Evolutionary conservation across 1,140 invertebrate genomes (phyloP).

Genomic region (Orussus abietinus): DNA sequence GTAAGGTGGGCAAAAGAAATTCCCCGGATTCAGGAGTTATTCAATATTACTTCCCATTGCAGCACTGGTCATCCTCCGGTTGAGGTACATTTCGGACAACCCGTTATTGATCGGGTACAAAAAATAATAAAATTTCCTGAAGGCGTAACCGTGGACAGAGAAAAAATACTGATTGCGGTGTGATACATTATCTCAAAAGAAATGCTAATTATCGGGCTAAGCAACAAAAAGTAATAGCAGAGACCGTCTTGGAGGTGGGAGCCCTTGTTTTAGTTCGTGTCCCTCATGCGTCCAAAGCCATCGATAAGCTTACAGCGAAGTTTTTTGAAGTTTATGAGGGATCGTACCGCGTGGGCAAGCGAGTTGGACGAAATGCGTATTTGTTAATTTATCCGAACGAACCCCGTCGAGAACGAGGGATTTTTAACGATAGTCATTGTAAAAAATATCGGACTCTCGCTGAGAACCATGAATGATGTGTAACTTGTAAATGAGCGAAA

Average conservation of each 20-base stretch:
- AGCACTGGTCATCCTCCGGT: slow-evolving; percentile 9
- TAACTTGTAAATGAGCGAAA: no score
- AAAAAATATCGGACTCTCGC: no score
- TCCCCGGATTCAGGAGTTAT: slow-evolving; percentile 8
- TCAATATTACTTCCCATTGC: slow-evolving; percentile 10
- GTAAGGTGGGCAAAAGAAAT: not conserved
- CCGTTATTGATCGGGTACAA: slow-evolving; percentile 3
- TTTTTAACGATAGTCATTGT: no score
- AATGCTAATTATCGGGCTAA: slow-evolving; percentile 9
- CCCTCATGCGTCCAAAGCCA: slow-evolving; percentile 10
- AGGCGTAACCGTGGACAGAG: not conserved
- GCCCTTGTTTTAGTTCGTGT: slow-evolving; percentile 16
- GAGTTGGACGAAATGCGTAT: slow-evolving; percentile 10
- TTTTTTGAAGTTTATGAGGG: slow-evolving; percentile 16
- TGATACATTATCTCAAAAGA: not conserved
- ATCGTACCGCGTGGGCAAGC: slow-evolving; percentile 6
- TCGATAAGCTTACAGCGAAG: slow-evolving; percentile 3
- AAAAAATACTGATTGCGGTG: slow-evolving; percentile 7
- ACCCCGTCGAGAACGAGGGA: no score
- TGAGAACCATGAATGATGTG: no score
- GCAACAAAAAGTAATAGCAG: not conserved
- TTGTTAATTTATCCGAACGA: no score
- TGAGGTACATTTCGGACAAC: slow-evolving; percentile 16
- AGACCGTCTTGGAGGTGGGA: not conserved
- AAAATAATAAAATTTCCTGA: slow-evolving; percentile 9